Conservation (phyloP, 1,140 invertebrate genomes). For the Drosophila sp. region DNA sequence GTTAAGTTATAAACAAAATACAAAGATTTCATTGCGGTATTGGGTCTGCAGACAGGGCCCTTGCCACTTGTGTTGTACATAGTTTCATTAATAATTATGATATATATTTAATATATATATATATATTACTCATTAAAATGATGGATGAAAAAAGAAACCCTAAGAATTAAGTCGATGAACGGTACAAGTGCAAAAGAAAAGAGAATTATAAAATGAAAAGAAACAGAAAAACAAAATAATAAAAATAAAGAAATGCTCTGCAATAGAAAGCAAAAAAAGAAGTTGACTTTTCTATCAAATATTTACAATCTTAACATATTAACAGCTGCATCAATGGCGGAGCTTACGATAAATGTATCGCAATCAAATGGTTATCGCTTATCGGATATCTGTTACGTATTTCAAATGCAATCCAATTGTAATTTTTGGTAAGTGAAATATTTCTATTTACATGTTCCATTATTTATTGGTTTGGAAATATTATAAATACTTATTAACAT, state of each 20-base stretch:
- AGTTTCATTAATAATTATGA: conserved; percentile 78
- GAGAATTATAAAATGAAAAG: conserved; percentile 40
- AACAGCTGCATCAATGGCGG: neutral
- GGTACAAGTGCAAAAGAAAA: conserved; percentile 75
- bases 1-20: conserved; percentile 75
- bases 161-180: conserved; percentile 76
- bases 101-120: conserved; percentile 74
- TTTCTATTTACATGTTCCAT: neutral
- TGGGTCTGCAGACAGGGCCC: conserved; percentile 37
- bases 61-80: conserved; percentile 73
- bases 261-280: conserved; percentile 67
- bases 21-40: conserved; percentile 75
- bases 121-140: conserved; percentile 69
- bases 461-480: neutral
- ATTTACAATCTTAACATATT: neutral
- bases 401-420: neutral
- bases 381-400: neutral
- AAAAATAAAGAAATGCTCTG: conserved; percentile 83
- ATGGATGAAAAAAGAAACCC: conserved; percentile 37
- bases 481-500: conserved; percentile 5
- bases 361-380: neutral
- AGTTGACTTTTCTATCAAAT: neutral
- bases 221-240: conserved; percentile 52
- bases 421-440: no score
- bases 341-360: neutral